Evolutionary conservation across 2,113 vertebrate species (phyloP), one percentile per base, ranked within the genome.

Genomic region (Mugil cephalus): DNA sequence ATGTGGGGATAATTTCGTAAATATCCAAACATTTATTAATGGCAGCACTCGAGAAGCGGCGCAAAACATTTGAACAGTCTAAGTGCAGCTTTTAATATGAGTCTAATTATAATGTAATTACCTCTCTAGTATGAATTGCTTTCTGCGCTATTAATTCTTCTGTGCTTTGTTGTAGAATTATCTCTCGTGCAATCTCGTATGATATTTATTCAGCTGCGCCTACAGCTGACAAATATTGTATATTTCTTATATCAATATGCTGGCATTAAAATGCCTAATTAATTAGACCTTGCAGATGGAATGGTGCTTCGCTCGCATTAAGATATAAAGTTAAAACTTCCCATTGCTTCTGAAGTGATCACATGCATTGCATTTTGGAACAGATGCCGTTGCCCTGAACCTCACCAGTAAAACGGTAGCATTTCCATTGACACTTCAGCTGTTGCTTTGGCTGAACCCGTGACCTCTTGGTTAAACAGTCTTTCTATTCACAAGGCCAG

Each of bases 381-480:
- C 30, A 19, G 51, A 19, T 38, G 24, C 11, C 9, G 35, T 53
- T 60, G 14, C 47, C 8, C 30, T 4, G 40, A 72, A 47, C 51
- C 70, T 75, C 51, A 8, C 12, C 2, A 60, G 50, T 72, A 63
- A 51, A 40, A 45, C 55, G 1, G 56, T 62, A 73, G 59, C 62
- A 69, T 69, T 63, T 69, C 52, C 35, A 43, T 18, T 58, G 77
- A 74, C 83, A 84, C 73, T 73, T 82, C 68, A 80, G 77, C 74
- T 79, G 65, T 67, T 81, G 17, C 64, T 50, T 67, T 71, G 59
- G 43, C 14, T 82, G 80, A 87, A 82, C 80, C 70, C 46, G 45
- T 85, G 80, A 88, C 72, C 82, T 85, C 50, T 69, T 73, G 69
- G 78, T 79, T 80, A 86, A 87, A 77, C 84, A 72, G 46, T 76